Evolutionary conservation across 2,113 vertebrate species (phyloP).

Genomic region (Myxocyprinus asiaticus): DNA sequence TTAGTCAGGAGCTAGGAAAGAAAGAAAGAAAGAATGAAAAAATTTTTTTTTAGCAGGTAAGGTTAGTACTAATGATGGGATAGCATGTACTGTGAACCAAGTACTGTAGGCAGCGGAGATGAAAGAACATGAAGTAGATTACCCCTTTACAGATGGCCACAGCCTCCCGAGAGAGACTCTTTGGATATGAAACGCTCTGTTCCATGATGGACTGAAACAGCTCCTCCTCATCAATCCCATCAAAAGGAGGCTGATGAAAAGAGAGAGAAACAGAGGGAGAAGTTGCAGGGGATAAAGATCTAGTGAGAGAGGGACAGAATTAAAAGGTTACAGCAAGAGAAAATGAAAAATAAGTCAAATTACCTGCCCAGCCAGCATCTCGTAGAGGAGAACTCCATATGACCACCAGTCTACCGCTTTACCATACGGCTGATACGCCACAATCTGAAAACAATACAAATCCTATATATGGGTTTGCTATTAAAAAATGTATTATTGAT

Average conservation of each 20-base stretch:
- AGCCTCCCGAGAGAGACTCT: slow-evolving; percentile 85
- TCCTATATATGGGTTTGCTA: too few species aligned
- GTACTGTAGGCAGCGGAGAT: slow-evolving; percentile 1
- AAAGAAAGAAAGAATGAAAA: not conserved
- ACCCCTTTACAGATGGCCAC: slow-evolving; percentile 92
- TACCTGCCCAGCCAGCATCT: slow-evolving; percentile 92
- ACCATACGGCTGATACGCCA: slow-evolving; percentile 87
- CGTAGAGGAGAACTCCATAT: slow-evolving; percentile 88
- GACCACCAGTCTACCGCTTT: slow-evolving; percentile 95
- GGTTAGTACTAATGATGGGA: not conserved
- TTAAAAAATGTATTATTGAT: too few species aligned
- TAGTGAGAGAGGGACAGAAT: slow-evolving; percentile 13
- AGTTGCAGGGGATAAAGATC: not conserved
- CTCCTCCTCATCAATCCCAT: slow-evolving; percentile 90
- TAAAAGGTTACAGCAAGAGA: slow-evolving; percentile 59
- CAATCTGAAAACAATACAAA: slow-evolving; percentile 74
- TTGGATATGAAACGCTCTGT: slow-evolving; percentile 86
- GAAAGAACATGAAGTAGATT: slow-evolving; percentile 51
- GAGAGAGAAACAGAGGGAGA: slow-evolving; percentile 19
- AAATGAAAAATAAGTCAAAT: not conserved
- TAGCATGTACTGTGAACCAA: not conserved
- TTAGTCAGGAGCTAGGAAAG: slow-evolving; percentile 84
- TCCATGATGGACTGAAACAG: slow-evolving; percentile 93
- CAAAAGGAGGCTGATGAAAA: slow-evolving; percentile 81
- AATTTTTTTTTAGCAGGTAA: not conserved